A percentile compares a stretch with the other conserved stretches of the same genome.
These are phyloP conservation scores for Phasianus colchicus DNA, from an alignment of 2,113 vertebrate genomes.

Conservation along the genomic window DNA sequence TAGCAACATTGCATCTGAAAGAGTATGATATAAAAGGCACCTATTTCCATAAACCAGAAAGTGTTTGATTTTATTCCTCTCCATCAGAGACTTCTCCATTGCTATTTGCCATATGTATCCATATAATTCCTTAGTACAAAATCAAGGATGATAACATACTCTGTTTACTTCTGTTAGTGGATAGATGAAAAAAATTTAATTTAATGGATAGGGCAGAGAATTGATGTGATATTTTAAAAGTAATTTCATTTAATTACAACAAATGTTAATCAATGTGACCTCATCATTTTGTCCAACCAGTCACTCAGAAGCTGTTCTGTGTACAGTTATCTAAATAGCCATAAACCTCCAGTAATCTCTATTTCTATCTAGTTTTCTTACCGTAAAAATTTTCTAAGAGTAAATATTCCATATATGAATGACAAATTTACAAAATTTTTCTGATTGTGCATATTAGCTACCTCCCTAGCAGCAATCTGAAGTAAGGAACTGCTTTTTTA, in stretches of 20 bases:
- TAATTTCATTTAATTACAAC: not conserved
- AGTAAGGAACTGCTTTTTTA: not conserved
- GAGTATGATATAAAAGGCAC: not conserved
- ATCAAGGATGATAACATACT: not conserved
- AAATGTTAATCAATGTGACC: not conserved
- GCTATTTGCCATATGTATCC: not conserved
- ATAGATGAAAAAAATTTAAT: not conserved
- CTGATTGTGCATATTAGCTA: not conserved
- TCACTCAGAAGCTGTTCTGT: not conserved
- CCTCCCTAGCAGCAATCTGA: not conserved
- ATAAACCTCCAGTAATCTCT: not conserved
- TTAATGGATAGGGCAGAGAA: not conserved
- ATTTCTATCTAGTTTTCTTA: not conserved
- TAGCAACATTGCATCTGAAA: not conserved
- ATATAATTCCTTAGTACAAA: not conserved
- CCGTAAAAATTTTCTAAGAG: not conserved
- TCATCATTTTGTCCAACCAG: not conserved
- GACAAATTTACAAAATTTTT: not conserved
- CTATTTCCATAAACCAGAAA: not conserved
- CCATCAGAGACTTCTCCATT: not conserved
- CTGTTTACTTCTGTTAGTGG: not conserved
- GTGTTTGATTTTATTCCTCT: not conserved
- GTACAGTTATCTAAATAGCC: not conserved
- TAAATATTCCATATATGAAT: accelerated
- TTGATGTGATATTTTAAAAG: not conserved